Conservation (phyloP, 2,113 vertebrate species). For the Pterophyllum scalare region DNA sequence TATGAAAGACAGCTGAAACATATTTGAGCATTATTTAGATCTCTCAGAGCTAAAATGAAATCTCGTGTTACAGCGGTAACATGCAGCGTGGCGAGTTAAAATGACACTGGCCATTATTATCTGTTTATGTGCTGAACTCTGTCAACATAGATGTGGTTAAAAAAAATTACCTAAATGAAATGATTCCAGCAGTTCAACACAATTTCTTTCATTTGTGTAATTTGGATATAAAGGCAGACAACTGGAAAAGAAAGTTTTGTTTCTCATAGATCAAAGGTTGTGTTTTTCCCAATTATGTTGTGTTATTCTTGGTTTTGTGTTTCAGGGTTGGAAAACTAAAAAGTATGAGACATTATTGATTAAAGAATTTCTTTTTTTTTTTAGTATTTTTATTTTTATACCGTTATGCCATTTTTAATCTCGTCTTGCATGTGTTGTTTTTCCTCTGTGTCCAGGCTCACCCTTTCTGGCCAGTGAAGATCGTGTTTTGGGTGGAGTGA, state of each 20-base stretch:
- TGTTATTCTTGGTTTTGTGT: slow-evolving; percentile 13
- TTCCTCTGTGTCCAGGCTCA: slow-evolving; percentile 85
- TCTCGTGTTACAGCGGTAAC: background rate
- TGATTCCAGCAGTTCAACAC: slow-evolving; percentile 49
- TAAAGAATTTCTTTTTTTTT: background rate
- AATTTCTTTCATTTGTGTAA: slow-evolving; percentile 66
- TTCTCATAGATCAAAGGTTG: slow-evolving; percentile 6
- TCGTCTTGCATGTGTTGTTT: background rate
- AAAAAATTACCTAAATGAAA: slow-evolving; percentile 48
- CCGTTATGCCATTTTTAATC: background rate
- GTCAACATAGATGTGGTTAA: background rate
- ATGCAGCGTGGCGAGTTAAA: background rate
- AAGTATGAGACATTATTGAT: background rate
- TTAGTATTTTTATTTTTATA: background rate
- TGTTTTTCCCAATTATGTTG: slow-evolving; percentile 6
- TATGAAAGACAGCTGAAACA: background rate
- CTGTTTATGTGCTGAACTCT: slow-evolving; percentile 4
- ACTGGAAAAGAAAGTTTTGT: slow-evolving; percentile 7
- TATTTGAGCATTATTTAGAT: slow-evolving; percentile 2
- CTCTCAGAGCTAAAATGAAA: background rate
- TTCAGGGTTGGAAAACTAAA: background rate
- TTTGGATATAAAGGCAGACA: slow-evolving; percentile 53
- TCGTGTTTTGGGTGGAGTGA: slow-evolving; percentile 95
- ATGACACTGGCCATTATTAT: slow-evolving; percentile 46
- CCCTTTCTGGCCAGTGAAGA: slow-evolving; percentile 96